Evolutionary conservation across 2,888 invertebrate species (phyloP), one percentile per base, ranked within the genome.

Genomic region (Ectemnius lituratus): DNA sequence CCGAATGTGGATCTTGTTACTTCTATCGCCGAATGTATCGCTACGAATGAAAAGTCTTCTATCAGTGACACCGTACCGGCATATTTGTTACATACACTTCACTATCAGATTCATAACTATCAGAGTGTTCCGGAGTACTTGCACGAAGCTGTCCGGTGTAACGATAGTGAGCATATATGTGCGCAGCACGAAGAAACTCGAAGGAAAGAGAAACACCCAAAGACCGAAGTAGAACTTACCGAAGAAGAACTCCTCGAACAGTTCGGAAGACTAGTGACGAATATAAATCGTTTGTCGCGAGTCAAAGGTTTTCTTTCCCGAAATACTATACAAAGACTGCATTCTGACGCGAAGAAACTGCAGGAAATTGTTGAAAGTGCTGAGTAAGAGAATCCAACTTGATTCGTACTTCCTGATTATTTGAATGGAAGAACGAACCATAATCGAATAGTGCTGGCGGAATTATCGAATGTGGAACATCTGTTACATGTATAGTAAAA

Each of bases 1-100:
- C 79, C 84, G 0, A 87, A 87, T 45, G 82, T 84, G 2, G 79
- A 86, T 5, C 68, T 90, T 0, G 80, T 90, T 3, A 78, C 83
- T 0, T 79, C 70, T 18, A 77, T 90, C 5, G 86, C 85, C 0
- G 70, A 76, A 27, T 37, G 37, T 8, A 11, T 37, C 37, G 78
- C 78, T 0, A 78, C 86, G 0, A 83, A 82, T 0, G 78, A 68
- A 18, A 83, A 83, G n/a, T 57, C 85, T 0, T 69, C 75, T 0
- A 70, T 88, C 2, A 82, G 78, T 13, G 83, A 84, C 16, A 75
- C 73, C 8, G 74, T 90, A 28, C 84, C 85, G 0, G 83, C 83
- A 0, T 90, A 88, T 62, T 76, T 90, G 0, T 84, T 84, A 0
- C 81, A 80, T 8, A 74, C 73, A 13, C 11, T 60, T 11, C 80